Conservation (phyloP, 2,888 invertebrate genomes). For the Aleiodes alternator region DNA sequence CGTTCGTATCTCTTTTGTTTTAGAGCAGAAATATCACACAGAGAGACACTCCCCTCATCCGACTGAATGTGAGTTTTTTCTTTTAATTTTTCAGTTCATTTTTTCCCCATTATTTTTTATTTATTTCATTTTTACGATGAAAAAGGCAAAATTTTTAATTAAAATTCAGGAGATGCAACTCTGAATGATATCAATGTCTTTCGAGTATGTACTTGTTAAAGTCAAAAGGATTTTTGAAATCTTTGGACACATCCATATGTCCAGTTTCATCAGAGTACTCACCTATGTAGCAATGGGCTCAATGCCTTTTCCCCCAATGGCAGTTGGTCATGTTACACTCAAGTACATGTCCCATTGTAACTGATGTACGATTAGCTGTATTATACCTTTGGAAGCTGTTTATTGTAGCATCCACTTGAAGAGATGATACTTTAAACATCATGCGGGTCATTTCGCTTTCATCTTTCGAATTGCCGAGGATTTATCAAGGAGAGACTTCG, state of each 20-base stretch:
- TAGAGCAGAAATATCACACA: constrained; percentile 64
- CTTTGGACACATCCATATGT: constrained; percentile 26
- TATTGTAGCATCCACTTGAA: constrained; percentile 24
- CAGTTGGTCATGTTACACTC: constrained; percentile 34
- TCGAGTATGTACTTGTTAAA: constrained; percentile 17
- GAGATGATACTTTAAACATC: constrained; percentile 12
- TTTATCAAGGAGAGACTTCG: not conserved
- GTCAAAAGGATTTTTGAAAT: constrained; percentile 24
- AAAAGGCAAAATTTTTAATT: not conserved
- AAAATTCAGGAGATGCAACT: not conserved
- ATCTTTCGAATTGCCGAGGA: constrained; percentile 7
- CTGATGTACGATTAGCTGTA: constrained; percentile 12
- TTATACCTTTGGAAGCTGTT: constrained; percentile 25
- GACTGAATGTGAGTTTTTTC: constrained; percentile 67
- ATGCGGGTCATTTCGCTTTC: constrained; percentile 42
- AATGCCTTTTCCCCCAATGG: not conserved
- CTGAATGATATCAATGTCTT: not conserved
- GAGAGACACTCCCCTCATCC: constrained; percentile 64
- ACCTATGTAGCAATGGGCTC: constrained; percentile 6
- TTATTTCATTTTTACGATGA: constrained; percentile 10
- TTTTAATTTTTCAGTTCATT: constrained; percentile 56
- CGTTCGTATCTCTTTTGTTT: constrained; percentile 64
- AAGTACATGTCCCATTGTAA: constrained; percentile 18
- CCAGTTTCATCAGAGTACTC: not conserved
- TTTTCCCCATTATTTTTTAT: constrained; percentile 22